These are phyloP conservation scores for Chaenodraco wilsoni DNA, from an alignment of 2,797 vertebrate species.

Conservation along the genomic window DNA sequence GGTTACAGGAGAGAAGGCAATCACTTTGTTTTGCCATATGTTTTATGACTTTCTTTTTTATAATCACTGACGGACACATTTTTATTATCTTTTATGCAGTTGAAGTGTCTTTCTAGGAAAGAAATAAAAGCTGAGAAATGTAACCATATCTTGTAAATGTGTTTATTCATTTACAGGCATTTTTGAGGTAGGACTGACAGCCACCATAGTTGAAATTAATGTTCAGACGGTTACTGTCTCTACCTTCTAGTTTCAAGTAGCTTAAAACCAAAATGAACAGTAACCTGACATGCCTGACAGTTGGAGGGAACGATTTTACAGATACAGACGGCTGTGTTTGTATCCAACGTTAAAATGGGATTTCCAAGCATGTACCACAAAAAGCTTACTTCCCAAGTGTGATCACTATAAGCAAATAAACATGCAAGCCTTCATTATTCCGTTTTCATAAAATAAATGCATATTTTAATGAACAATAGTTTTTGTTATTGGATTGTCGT, in stretches of 20 bases:
- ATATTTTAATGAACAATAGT: too few species aligned
- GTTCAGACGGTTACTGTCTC: background rate
- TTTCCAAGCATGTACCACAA: too few species aligned
- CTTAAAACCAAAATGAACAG: conserved; percentile 6
- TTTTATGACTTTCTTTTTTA: conserved; percentile 20
- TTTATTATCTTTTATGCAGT: conserved; percentile 20
- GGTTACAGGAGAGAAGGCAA: conserved; percentile 27
- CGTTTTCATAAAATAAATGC: too few species aligned
- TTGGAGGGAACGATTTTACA: background rate
- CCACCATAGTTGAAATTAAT: background rate
- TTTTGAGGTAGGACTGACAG: background rate
- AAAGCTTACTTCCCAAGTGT: too few species aligned
- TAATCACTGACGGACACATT: conserved; percentile 26
- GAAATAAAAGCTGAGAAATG: conserved; percentile 8
- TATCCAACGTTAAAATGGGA: too few species aligned
- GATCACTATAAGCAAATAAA: too few species aligned
- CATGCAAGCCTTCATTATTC: too few species aligned
- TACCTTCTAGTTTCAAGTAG: background rate
- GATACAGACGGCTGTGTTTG: too few species aligned
- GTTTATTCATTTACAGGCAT: conserved; percentile 6
- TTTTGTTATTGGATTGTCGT: too few species aligned
- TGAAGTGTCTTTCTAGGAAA: background rate
- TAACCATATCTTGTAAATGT: background rate
- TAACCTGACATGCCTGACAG: background rate
- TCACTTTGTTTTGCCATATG: conserved; percentile 17